phyloP scores from a whole-genome alignment of 2,113 vertebrate species.

The Poeciliopsis prolifica region DNA sequence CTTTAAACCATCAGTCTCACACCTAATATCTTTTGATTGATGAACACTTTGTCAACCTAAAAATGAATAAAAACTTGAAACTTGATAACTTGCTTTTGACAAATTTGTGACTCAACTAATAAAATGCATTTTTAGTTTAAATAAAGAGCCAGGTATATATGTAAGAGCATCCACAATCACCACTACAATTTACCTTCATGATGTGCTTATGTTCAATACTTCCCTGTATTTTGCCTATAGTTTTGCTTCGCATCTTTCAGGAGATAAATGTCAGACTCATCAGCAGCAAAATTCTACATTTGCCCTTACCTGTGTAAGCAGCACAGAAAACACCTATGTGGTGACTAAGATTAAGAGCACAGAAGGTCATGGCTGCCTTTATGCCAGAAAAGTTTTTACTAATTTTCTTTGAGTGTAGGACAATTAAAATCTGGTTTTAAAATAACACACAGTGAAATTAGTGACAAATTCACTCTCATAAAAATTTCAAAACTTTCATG shows the following conservation, averaged over 20 bases:
- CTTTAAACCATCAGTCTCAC: background rate
- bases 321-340: too few relatives aligned
- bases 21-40: too few relatives aligned
- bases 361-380: too few relatives aligned
- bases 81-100: too few relatives aligned
- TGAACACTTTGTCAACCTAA: background rate
- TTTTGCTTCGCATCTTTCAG: background rate
- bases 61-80: background rate
- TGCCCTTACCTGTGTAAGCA: background rate
- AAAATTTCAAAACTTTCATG: conserved; percentile 19
- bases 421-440: too few relatives aligned
- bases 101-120: too few relatives aligned
- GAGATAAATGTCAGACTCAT: background rate
- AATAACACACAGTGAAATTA: background rate
- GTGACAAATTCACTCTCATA: background rate
- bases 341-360: too few relatives aligned
- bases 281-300: background rate
- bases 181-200: background rate
- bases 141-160: background rate
- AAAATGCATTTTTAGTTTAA: background rate
- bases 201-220: background rate
- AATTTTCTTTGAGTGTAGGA: too few relatives aligned
- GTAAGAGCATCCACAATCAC: background rate
- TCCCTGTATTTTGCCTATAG: background rate
- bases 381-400: too few relatives aligned